Base-by-base conservation (phyloP, 2,888 invertebrate species). In the Drosophila merina region DNA sequence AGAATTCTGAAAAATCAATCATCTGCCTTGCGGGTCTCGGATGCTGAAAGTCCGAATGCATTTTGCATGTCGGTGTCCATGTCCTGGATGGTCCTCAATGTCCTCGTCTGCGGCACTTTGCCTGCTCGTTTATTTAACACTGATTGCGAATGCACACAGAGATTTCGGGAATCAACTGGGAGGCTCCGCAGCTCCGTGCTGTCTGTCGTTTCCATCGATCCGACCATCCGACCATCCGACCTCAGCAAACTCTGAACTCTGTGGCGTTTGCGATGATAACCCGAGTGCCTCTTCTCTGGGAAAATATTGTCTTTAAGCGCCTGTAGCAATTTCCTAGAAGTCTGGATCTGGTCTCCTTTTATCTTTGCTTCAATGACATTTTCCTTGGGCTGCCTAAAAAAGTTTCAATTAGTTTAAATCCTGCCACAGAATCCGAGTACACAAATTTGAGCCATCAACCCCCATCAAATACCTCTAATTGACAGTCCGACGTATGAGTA, bases 111-210 rank as follows among this genome's bases (percentile, higher is more conserved):
- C 60, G 45, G 56, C 63, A 58, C 51, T 69, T 66, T 49, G 62
- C 30, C 55, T 72, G 64, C 67, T 83, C 79, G 84, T 82, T 81
- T 82, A 84, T 81, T 83, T 84, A 82, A 81, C 82, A 81, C 82
- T 82, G 82, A 82, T 82, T 82, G 84, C 77, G 74, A 81, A 82
- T 79, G 84, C 81, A 82, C 77, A 82, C 79, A 79, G 73, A 80
- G 75, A 79, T 68, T 78, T 79, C 52, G 20, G 76, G 69, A 73
- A 71, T 72, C 40, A 33, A 42, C 40, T 55, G 40, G 20, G 36
- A n/a, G 36, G 36, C 36, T 12, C 5, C 36, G 28, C 14, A 14
- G 14, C 14, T 36, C n/a, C n/a, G 36, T n/a, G n/a, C 36, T 36
- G 36, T 36, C 36, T 36, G 36, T 36, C 20, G 20, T 36, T 36